phyloP scores from a whole-genome alignment of 2,888 invertebrate species.

The Pterobdella sp. region DNA sequence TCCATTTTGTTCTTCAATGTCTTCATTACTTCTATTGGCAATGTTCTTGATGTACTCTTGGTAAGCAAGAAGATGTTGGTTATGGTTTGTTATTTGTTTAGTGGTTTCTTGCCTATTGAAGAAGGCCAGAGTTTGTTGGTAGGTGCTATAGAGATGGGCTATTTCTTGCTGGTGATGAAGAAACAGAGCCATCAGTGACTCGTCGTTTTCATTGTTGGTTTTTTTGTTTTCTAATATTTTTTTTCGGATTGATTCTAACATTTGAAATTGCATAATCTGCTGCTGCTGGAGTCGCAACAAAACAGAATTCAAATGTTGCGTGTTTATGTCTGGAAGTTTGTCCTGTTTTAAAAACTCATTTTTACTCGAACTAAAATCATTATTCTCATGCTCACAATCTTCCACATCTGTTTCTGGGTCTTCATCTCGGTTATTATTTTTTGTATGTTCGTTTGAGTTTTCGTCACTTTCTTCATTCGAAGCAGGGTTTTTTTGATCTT shows the following conservation, averaged over 20 bases:
- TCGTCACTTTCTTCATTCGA: too few relatives aligned
- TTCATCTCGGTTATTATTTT: too few relatives aligned
- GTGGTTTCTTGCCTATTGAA: conserved; percentile 4
- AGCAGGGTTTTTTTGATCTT: too few relatives aligned
- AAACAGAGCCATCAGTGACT: conserved; percentile 1
- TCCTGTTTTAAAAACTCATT: too few relatives aligned
- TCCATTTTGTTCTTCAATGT: neutral
- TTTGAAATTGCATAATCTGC: conserved; percentile 11
- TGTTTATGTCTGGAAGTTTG: conserved; percentile 5
- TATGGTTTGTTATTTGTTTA: neutral
- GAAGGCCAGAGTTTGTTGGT: neutral
- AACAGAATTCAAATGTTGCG: conserved; percentile 1
- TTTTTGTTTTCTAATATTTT: conserved; percentile 13
- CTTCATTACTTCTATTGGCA: neutral
- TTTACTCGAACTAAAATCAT: too few relatives aligned
- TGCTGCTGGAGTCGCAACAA: conserved; percentile 16
- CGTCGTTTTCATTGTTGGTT: neutral
- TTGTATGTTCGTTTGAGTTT: too few relatives aligned
- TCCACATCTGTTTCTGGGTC: too few relatives aligned
- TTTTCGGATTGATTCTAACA: conserved; percentile 20
- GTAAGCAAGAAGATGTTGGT: neutral
- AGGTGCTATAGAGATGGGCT: conserved; percentile 2
- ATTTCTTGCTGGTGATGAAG: conserved; percentile 19
- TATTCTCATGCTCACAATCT: too few relatives aligned
- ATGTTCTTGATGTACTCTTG: neutral